Percentiles rank a stretch among this genome's conserved stretches.
phyloP scores from a whole-genome alignment of 2,797 vertebrate species.

The Netta rufina region DNA sequence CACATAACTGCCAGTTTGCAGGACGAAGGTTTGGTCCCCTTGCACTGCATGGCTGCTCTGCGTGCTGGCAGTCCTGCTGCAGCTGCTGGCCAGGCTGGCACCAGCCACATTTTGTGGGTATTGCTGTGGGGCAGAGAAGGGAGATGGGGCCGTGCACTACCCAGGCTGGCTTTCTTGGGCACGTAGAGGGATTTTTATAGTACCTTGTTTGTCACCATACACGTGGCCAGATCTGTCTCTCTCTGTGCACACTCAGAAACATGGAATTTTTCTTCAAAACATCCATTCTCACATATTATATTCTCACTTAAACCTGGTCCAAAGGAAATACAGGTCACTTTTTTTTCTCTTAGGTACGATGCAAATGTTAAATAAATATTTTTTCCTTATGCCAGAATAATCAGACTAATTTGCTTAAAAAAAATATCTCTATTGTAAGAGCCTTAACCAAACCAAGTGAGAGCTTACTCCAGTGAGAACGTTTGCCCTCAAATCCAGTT shows the following conservation, averaged over 20 bases:
- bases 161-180: neutral
- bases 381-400: accelerated
- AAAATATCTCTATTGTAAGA: neutral
- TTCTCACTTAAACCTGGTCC: neutral
- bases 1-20: neutral
- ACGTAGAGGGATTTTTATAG: neutral
- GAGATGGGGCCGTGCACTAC: neutral
- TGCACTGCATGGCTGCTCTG: neutral
- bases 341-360: neutral
- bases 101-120: too few relatives aligned
- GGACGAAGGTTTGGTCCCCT: neutral
- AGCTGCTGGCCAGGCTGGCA: neutral
- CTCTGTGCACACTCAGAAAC: neutral
- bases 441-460: neutral
- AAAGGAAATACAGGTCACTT: neutral
- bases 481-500: accelerated
- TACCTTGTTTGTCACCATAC: neutral
- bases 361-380: neutral
- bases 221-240: neutral
- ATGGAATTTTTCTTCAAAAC: neutral
- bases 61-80: accelerated
- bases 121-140: neutral
- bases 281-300: accelerated
- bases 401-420: neutral
- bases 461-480: neutral